Evolutionary conservation across 2,888 invertebrate species (phyloP).

Genomic region (Cerastis rubricosa): DNA sequence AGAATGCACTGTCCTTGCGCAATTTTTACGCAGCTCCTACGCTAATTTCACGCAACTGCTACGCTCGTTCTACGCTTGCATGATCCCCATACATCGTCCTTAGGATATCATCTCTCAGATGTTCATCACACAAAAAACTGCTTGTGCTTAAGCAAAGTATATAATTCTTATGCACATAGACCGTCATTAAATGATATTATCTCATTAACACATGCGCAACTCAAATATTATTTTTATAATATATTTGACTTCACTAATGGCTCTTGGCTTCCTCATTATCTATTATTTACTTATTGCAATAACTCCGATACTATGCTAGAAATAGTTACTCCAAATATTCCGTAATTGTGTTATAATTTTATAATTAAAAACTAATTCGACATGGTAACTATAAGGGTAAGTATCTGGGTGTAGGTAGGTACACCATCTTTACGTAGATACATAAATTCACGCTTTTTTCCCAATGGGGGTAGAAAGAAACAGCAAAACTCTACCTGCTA

Average conservation of each 20-base stretch:
- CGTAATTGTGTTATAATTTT: neutral
- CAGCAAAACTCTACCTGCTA: no score
- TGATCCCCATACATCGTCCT: neutral
- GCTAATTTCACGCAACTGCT: neutral
- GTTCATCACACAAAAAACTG: neutral
- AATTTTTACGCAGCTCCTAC: neutral
- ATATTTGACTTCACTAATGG: conserved; percentile 17
- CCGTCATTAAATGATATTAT: neutral
- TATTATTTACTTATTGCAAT: conserved; percentile 4
- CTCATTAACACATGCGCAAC: neutral
- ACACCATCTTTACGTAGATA: no score
- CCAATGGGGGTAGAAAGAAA: no score
- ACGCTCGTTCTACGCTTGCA: no score
- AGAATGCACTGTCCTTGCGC: neutral
- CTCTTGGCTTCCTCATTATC: conserved; percentile 5
- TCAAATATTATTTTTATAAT: conserved; percentile 16
- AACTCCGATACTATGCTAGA: neutral
- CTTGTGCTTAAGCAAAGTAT: neutral
- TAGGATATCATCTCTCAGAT: neutral
- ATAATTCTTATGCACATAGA: no score
- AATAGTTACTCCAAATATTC: neutral
- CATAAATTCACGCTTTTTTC: no score
- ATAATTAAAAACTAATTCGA: no score
- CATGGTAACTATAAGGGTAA: no score
- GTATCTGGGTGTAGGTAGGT: no score